Evolutionary conservation across 2,797 vertebrate genomes (phyloP).

Genomic region (Melanotaenia trifasciata): DNA sequence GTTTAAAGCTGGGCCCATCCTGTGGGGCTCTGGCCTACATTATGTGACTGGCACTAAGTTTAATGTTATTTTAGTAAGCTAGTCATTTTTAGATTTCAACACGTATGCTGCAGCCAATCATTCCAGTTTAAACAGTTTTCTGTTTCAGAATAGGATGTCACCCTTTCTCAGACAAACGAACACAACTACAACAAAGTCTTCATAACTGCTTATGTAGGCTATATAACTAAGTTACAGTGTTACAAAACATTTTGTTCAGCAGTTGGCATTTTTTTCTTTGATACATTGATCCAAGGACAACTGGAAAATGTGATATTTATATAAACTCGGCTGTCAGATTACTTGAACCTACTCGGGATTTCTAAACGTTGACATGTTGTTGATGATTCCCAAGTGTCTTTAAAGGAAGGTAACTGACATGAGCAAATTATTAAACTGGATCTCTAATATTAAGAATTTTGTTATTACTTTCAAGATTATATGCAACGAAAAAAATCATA

Average conservation of each 20-base stretch:
- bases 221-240: too few species aligned
- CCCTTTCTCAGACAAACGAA: neutral
- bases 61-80: too few species aligned
- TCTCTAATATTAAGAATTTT: neutral
- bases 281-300: neutral
- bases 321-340: constrained; percentile 16
- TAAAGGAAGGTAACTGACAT: neutral
- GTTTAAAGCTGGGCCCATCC: constrained; percentile 50
- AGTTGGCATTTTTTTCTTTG: neutral
- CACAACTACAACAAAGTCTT: neutral
- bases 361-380: neutral
- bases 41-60: neutral
- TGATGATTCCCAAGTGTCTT: neutral
- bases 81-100: too few species aligned
- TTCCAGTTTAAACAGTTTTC: neutral
- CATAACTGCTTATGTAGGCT: neutral
- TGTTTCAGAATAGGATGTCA: neutral
- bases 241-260: neutral
- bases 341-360: neutral
- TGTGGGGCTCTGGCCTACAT: constrained; percentile 41
- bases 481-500: neutral
- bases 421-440: neutral
- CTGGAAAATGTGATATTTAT: neutral
- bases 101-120: neutral
- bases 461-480: neutral